Evolutionary conservation across 2,888 invertebrate genomes (phyloP).

Genomic region (Chymomyza amoena): DNA sequence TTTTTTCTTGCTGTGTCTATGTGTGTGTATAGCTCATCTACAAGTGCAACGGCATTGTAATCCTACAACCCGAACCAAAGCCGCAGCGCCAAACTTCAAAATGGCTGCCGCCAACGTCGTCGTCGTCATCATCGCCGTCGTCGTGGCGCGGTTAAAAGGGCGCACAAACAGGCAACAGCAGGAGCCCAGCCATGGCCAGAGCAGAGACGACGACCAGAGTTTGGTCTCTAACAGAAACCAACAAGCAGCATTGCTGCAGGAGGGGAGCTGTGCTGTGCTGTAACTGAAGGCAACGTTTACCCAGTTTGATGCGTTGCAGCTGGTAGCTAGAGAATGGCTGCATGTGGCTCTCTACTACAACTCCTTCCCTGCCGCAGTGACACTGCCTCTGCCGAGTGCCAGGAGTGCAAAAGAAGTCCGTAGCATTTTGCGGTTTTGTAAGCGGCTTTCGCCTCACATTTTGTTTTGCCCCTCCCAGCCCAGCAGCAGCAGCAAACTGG

Average conservation of each 20-base stretch:
- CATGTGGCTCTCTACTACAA: neutral
- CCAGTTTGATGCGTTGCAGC: conserved; percentile 1
- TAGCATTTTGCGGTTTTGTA: conserved; percentile 72
- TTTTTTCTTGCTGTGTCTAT: conserved; percentile 11
- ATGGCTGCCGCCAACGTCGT: conserved; percentile 49
- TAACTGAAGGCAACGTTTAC: neutral
- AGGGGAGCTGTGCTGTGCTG: neutral
- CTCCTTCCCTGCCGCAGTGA: neutral
- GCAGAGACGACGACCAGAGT: neutral
- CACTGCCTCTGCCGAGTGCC: neutral
- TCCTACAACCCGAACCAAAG: conserved; percentile 47
- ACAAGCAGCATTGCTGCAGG: neutral
- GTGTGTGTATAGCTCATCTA: conserved; percentile 33
- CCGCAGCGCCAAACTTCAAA: conserved; percentile 64
- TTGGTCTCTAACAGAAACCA: neutral
- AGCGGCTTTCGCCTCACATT: conserved; percentile 68
- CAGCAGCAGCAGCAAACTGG: neutral
- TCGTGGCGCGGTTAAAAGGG: neutral
- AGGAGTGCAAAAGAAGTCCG: conserved; percentile 67
- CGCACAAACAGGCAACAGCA: neutral
- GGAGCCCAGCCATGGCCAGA: neutral
- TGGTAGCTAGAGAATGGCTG: neutral
- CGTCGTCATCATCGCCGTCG: neutral
- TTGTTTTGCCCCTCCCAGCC: conserved; percentile 52
- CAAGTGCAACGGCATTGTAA: conserved; percentile 61